phyloP scores from a whole-genome alignment of 1,140 invertebrate species.

The Heliconius nattereri region DNA sequence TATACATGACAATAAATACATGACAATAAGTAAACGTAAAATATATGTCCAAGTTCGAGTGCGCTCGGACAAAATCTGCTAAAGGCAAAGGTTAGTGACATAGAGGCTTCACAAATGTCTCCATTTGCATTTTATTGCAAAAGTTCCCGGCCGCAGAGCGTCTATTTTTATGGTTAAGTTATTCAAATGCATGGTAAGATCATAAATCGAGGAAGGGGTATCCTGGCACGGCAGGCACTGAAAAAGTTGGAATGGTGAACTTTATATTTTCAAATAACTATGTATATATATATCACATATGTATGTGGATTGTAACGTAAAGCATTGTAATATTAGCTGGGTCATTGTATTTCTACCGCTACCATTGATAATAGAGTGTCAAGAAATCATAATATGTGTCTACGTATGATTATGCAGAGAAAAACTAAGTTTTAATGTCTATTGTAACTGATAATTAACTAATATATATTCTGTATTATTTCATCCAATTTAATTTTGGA shows the following conservation, averaged over 20 bases:
- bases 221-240: conserved; percentile 59
- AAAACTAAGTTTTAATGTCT: no score
- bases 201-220: conserved; percentile 73
- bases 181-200: conserved; percentile 74
- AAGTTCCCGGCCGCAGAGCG: conserved; percentile 72
- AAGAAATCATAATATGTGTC: no score
- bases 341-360: not conserved
- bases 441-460: no score
- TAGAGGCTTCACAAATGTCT: conserved; percentile 60
- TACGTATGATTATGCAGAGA: no score
- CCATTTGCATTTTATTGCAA: conserved; percentile 79
- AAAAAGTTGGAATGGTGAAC: conserved; percentile 26
- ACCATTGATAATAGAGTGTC: no score
- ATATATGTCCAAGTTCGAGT: not conserved
- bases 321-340: not conserved
- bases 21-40: not conserved
- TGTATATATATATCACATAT: not conserved
- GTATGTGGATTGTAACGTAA: not conserved
- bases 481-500: no score
- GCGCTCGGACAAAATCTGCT: not conserved
- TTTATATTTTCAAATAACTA: not conserved
- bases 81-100: conserved; percentile 41
- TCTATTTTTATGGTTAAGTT: conserved; percentile 78
- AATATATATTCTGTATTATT: no score
- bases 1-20: no score